These are phyloP conservation scores for Scaptodrosophila latifasciaeformis DNA, from an alignment of 2,888 invertebrate species.

Conservation along the genomic window DNA sequence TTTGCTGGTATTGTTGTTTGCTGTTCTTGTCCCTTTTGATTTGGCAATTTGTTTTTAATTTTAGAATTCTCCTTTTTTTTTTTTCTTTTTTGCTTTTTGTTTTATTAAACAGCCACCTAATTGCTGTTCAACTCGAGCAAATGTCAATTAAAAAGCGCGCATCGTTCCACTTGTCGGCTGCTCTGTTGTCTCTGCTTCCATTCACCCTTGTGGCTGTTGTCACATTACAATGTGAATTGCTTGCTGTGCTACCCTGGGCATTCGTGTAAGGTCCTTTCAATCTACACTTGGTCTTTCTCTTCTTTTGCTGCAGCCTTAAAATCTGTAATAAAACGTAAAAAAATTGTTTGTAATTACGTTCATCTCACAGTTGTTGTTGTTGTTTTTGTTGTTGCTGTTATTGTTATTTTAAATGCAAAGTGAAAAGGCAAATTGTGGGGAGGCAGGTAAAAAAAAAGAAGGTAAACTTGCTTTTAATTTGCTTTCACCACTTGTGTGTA, in stretches of 20 bases:
- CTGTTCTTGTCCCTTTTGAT: conserved; percentile 26
- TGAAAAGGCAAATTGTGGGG: conserved; percentile 24
- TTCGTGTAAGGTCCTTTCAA: conserved; percentile 6
- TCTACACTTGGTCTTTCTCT: no score
- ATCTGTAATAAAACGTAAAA: conserved; percentile 67
- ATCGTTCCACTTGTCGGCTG: conserved; percentile 32
- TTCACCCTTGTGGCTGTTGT: conserved; percentile 53
- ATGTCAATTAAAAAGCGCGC: conserved; percentile 67
- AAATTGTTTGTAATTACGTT: conserved; percentile 68
- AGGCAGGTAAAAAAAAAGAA: conserved; percentile 27
- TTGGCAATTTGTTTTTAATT: conserved; percentile 39
- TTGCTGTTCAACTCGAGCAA: conserved; percentile 52
- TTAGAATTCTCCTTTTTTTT: conserved; percentile 10
- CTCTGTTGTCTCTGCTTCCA: conserved; percentile 6
- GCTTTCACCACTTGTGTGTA: conserved; percentile 19
- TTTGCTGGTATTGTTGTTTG: conserved; percentile 24
- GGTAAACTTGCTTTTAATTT: conserved; percentile 60
- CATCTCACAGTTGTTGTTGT: conserved; percentile 22
- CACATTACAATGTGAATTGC: conserved; percentile 65
- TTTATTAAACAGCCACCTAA: conserved; percentile 43
- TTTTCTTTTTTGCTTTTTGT: conserved; percentile 12
- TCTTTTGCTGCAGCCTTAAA: conserved; percentile 29
- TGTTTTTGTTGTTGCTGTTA: conserved; percentile 9
- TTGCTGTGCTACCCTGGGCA: conserved; percentile 22
- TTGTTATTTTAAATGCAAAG: conserved; percentile 39